A percentile compares a stretch with the other conserved stretches of the same genome.
Conservation (phyloP, 2,797 vertebrate species). For the Anguilla anguilla region DNA sequence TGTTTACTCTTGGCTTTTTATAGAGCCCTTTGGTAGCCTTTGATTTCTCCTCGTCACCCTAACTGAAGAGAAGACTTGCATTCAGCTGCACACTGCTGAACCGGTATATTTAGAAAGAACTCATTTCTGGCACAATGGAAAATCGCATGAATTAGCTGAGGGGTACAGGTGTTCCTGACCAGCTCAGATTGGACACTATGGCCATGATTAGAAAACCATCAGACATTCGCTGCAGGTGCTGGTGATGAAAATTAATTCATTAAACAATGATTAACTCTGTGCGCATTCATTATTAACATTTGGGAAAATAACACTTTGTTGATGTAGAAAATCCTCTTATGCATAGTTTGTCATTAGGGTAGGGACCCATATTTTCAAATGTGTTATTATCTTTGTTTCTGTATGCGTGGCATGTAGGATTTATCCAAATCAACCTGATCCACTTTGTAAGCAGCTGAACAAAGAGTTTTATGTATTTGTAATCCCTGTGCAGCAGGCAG, state of each 20-base stretch:
- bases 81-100: neutral
- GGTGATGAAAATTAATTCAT: neutral
- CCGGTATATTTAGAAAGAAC: neutral
- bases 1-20: neutral
- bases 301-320: neutral
- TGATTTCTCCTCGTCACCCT: neutral
- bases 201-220: neutral
- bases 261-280: neutral
- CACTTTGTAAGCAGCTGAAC: neutral
- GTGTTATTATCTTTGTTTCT: neutral
- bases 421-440: neutral
- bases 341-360: neutral
- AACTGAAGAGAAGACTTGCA: neutral
- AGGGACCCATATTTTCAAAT: neutral
- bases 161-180: neutral
- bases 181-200: neutral
- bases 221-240: neutral
- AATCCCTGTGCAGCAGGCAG: neutral
- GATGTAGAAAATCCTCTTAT: neutral
- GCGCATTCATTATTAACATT: neutral
- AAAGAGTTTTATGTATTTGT: neutral
- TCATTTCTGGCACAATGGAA: neutral
- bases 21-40: neutral
- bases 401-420: neutral
- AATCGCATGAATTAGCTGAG: neutral